These are phyloP conservation scores for Potorous gilbertii DNA, from an alignment of 2,797 vertebrate genomes.

Conservation along the genomic window DNA sequence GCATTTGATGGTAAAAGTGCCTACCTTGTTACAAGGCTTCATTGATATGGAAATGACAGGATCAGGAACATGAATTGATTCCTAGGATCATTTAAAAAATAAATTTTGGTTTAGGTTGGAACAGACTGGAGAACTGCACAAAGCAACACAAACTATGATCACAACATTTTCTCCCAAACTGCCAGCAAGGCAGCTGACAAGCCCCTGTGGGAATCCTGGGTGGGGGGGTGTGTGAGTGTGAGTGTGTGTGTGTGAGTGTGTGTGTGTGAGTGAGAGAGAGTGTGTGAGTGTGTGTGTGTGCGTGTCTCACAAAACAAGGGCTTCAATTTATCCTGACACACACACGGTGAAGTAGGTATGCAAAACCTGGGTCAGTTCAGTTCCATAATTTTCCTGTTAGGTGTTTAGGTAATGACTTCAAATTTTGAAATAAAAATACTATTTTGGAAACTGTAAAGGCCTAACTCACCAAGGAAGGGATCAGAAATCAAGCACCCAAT, in stretches of 20 bases:
- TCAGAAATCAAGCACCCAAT: not conserved
- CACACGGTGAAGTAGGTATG: not conserved
- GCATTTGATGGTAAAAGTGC: slow-evolving; percentile 33
- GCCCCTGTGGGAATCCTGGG: not conserved
- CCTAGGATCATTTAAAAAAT: slow-evolving; percentile 83
- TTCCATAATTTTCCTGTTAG: not conserved
- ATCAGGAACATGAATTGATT: slow-evolving; percentile 97
- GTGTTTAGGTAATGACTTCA: not conserved
- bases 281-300: too few species aligned
- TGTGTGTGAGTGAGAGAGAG: too few species aligned
- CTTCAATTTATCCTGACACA: not conserved
- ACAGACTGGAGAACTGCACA: not conserved
- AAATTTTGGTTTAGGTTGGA: not conserved
- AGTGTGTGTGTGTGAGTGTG: too few species aligned
- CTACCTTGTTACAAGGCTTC: slow-evolving; percentile 94
- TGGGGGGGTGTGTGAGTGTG: too few species aligned
- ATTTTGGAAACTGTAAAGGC: not conserved
- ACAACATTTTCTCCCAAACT: not conserved
- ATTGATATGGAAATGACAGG: slow-evolving; percentile 96
- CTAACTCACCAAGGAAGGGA: not conserved
- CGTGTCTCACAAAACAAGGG: too few species aligned
- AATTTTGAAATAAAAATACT: not conserved
- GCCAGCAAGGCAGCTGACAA: not conserved
- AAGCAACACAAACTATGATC: not conserved
- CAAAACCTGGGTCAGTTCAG: not conserved